These are phyloP conservation scores for Sander vitreus DNA, from an alignment of 2,113 vertebrate species.

Conservation along the genomic window DNA sequence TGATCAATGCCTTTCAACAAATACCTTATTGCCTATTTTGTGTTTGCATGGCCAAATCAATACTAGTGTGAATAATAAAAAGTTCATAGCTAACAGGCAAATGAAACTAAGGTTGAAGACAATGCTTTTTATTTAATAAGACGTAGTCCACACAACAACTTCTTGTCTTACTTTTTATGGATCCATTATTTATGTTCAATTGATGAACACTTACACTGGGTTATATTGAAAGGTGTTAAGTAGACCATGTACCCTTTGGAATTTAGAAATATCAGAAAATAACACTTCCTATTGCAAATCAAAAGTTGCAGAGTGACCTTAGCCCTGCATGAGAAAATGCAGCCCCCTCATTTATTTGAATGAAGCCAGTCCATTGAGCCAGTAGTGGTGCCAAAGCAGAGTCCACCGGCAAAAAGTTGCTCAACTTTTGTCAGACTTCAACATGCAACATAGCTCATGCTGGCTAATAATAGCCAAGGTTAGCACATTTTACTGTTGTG, in stretches of 20 bases:
- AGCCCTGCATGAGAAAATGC: not conserved
- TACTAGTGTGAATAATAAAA: constrained; percentile 45
- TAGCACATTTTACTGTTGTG: not conserved
- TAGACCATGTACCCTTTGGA: not conserved
- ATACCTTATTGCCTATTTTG: constrained; percentile 52
- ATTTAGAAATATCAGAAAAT: not conserved
- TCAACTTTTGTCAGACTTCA: not conserved
- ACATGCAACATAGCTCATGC: not conserved
- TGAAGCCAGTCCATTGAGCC: not conserved
- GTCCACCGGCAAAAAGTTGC: too few species aligned
- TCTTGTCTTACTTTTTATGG: not conserved
- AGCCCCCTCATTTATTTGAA: not conserved
- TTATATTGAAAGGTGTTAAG: not conserved
- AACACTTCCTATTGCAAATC: not conserved
- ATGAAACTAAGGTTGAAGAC: constrained; percentile 36
- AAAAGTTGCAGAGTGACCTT: not conserved
- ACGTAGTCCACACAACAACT: not conserved
- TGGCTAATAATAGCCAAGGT: not conserved
- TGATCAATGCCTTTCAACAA: constrained; percentile 75
- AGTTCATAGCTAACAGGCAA: constrained; percentile 52
- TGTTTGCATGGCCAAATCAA: constrained; percentile 75
- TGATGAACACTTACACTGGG: not conserved
- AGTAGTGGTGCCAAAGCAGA: not conserved
- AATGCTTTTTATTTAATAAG: constrained; percentile 34
- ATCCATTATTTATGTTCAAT: not conserved